Evolutionary conservation across 2,113 vertebrate genomes (phyloP).

Genomic region (Tetrao urogallus): DNA sequence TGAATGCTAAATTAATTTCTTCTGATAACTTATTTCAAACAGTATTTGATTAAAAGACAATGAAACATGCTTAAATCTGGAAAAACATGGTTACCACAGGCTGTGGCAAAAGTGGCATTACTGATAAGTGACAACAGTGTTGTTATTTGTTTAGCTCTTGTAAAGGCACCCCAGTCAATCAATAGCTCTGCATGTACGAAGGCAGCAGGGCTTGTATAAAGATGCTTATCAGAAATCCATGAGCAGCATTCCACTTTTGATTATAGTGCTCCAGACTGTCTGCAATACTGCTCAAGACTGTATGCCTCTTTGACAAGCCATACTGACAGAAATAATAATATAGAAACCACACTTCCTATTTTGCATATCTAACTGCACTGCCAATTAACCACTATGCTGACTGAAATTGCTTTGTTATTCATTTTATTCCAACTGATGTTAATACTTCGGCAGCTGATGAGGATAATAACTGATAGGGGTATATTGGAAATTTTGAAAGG

Average conservation of each 20-base stretch:
- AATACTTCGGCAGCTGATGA: slow-evolving; percentile 72
- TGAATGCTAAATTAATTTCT: slow-evolving; percentile 57
- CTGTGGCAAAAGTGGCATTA: slow-evolving; percentile 25
- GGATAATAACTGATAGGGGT: slow-evolving; percentile 73
- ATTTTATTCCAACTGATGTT: slow-evolving; percentile 73
- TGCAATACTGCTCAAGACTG: slow-evolving; percentile 62
- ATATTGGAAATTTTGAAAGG: slow-evolving; percentile 70
- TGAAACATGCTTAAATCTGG: slow-evolving; percentile 50
- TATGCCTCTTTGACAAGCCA: slow-evolving; percentile 74
- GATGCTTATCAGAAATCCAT: slow-evolving; percentile 85
- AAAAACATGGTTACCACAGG: slow-evolving; percentile 22
- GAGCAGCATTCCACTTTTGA: slow-evolving; percentile 75
- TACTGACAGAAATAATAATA: slow-evolving; percentile 80
- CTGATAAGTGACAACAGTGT: slow-evolving; percentile 64
- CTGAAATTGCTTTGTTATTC: slow-evolving; percentile 79
- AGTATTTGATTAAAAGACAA: slow-evolving; percentile 67
- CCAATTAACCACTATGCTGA: slow-evolving; percentile 79
- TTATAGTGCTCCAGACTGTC: slow-evolving; percentile 69
- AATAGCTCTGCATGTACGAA: slow-evolving; percentile 78
- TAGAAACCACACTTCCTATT: slow-evolving; percentile 76
- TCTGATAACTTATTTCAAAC: slow-evolving; percentile 51
- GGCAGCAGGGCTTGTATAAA: slow-evolving; percentile 79
- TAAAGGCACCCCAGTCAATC: slow-evolving; percentile 74
- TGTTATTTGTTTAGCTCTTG: slow-evolving; percentile 73
- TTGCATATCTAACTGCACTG: slow-evolving; percentile 78